These are phyloP conservation scores for Eupsilia transversa DNA, from an alignment of 2,888 invertebrate species.

Conservation along the genomic window DNA sequence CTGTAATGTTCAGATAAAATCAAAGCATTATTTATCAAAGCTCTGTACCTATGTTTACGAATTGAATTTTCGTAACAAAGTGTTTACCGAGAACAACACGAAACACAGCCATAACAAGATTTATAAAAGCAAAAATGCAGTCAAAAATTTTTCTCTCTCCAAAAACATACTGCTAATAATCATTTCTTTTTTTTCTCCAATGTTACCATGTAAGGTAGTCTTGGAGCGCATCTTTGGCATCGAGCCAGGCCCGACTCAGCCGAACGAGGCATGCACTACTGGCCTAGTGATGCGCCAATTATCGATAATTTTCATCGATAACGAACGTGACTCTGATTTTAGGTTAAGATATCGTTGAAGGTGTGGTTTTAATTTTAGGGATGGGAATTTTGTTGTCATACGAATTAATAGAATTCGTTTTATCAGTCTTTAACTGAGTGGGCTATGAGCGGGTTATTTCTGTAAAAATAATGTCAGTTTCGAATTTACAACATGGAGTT, in stretches of 20 bases:
- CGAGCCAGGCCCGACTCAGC: slow-evolving; percentile 70
- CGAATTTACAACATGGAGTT: background rate
- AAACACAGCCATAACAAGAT: background rate
- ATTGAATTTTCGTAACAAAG: background rate
- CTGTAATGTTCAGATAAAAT: background rate
- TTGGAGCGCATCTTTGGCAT: slow-evolving; percentile 67
- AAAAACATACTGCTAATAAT: slow-evolving; percentile 49
- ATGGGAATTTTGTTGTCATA: slow-evolving; percentile 1
- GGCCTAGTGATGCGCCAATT: slow-evolving; percentile 65
- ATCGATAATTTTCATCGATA: slow-evolving; percentile 66
- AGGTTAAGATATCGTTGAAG: slow-evolving; percentile 52
- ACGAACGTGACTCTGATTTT: slow-evolving; percentile 60
- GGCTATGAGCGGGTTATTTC: background rate
- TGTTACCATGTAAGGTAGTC: slow-evolving; percentile 57
- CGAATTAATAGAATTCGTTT: background rate
- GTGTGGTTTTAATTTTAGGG: slow-evolving; percentile 48
- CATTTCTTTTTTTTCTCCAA: slow-evolving; percentile 52
- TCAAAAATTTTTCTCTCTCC: background rate
- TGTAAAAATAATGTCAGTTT: background rate
- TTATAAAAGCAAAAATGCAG: background rate
- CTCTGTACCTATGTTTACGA: background rate
- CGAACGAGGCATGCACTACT: slow-evolving; percentile 69
- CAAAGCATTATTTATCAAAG: background rate
- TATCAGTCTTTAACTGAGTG: background rate
- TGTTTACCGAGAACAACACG: background rate